Percentiles rank a stretch among this genome's conserved stretches.
Conservation (phyloP, 2,797 vertebrate species). For the Apogon talboti region DNA sequence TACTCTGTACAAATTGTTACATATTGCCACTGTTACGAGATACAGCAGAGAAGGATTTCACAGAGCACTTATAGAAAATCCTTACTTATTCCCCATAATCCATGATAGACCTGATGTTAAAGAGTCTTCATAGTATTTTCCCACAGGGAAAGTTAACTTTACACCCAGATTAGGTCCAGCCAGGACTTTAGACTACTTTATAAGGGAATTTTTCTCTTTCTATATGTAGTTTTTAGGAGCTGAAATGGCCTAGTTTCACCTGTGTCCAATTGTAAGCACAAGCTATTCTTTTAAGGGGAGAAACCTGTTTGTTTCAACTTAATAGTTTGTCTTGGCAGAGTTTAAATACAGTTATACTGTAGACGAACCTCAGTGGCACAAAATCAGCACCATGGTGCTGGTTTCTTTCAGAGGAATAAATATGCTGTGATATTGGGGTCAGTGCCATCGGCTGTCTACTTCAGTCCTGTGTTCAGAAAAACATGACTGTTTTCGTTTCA, state of each 20-base stretch:
- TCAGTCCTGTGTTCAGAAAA: conserved; percentile 59
- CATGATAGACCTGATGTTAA: conserved; percentile 49
- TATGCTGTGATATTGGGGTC: conserved; percentile 77
- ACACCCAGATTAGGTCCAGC: conserved; percentile 46
- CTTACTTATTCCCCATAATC: conserved; percentile 68
- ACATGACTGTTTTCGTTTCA: conserved; percentile 72
- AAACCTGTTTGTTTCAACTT: conserved; percentile 45
- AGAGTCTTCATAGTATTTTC: conserved; percentile 38
- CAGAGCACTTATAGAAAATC: conserved; percentile 68
- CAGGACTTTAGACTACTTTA: conserved; percentile 33
- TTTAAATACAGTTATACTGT: conserved; percentile 45
- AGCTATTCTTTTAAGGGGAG: conserved; percentile 29
- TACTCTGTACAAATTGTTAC: conserved; percentile 67
- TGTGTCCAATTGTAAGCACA: conserved; percentile 27
- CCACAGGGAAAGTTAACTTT: conserved; percentile 47
- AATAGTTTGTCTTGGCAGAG: conserved; percentile 64
- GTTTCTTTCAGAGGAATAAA: conserved; percentile 70
- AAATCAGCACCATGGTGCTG: conserved; percentile 52
- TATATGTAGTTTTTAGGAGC: conserved; percentile 10
- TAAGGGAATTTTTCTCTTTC: not conserved
- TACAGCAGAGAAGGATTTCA: conserved; percentile 65
- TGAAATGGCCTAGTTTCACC: conserved; percentile 40
- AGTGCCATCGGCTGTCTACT: conserved; percentile 69
- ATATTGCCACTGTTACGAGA: conserved; percentile 64
- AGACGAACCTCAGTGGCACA: conserved; percentile 56